Evolutionary conservation across 2,888 invertebrate genomes (phyloP).

Genomic region (Hirtodrosophila alboralis): DNA sequence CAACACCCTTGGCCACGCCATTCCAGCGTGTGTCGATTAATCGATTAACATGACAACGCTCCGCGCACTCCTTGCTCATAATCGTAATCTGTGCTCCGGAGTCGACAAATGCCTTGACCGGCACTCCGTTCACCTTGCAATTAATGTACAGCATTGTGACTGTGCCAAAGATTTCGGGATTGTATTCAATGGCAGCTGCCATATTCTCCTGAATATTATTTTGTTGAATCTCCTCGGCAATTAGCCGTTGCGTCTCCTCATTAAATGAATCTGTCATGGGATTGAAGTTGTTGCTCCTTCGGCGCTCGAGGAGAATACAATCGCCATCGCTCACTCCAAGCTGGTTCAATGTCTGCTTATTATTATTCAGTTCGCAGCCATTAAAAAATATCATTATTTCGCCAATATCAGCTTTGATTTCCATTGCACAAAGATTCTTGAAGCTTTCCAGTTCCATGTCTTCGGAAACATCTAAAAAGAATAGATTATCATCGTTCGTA

Average conservation of each 20-base stretch:
- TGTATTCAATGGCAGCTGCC: constrained; percentile 99
- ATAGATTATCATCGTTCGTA: constrained; percentile 94
- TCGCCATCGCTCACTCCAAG: constrained; percentile 95
- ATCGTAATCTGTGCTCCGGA: constrained; percentile 99
- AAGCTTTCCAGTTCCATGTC: constrained; percentile 98
- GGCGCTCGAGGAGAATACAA: constrained; percentile 92
- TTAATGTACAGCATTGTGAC: constrained; percentile 99
- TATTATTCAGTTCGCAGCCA: constrained; percentile 93
- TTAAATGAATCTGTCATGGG: constrained; percentile 98
- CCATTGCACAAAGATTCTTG: constrained; percentile 96
- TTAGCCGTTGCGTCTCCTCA: constrained; percentile 96
- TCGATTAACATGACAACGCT: constrained; percentile 95
- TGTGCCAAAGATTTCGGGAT: constrained; percentile 98
- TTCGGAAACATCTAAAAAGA: constrained; percentile 95
- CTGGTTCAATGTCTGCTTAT: constrained; percentile 91
- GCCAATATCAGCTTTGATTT: constrained; percentile 90
- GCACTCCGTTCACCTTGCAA: constrained; percentile 97
- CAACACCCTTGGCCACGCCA: constrained; percentile 98
- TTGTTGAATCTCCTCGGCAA: constrained; percentile 97
- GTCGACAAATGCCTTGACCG: constrained; percentile 99
- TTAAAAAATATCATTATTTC: constrained; percentile 94
- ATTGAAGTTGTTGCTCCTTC: constrained; percentile 84
- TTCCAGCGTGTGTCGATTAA: constrained; percentile 96
- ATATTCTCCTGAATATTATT: constrained; percentile 99
- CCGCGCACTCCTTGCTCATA: constrained; percentile 98